These are phyloP conservation scores for Myiopsitta monachus DNA, from an alignment of 2,113 vertebrate genomes.

Conservation along the genomic window DNA sequence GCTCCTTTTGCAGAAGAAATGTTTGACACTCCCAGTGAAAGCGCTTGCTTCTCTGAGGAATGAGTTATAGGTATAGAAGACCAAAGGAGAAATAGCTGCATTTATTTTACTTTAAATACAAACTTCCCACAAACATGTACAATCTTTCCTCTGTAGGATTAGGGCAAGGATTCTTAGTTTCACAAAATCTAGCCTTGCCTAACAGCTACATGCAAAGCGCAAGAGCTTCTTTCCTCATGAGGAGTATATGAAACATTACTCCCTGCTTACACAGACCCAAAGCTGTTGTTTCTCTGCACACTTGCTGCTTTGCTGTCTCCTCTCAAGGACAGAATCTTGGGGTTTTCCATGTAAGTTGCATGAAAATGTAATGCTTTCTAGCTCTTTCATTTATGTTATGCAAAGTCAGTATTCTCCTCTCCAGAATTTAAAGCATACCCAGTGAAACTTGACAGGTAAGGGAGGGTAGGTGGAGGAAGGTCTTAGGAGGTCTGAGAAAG, in stretches of 20 bases:
- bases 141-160: background rate
- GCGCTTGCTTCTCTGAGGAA: background rate
- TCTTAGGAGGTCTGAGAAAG: constrained; percentile 55
- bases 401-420: constrained; percentile 60
- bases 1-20: background rate
- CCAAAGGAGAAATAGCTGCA: background rate
- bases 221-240: background rate
- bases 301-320: background rate
- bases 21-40: background rate
- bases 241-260: background rate
- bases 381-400: constrained; percentile 46
- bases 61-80: background rate
- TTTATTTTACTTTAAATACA: background rate
- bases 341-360: constrained; percentile 21
- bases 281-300: background rate
- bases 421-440: constrained; percentile 71
- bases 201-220: background rate
- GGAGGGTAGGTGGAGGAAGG: constrained; percentile 56
- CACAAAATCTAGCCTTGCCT: background rate
- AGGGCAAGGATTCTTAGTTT: background rate
- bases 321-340: constrained; percentile 45
- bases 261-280: background rate
- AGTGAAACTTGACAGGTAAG: constrained; percentile 74
- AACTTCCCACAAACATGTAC: background rate
- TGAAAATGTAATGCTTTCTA: background rate